Conservation (phyloP, 2,888 invertebrate species). For the Smittia aterrima region DNA sequence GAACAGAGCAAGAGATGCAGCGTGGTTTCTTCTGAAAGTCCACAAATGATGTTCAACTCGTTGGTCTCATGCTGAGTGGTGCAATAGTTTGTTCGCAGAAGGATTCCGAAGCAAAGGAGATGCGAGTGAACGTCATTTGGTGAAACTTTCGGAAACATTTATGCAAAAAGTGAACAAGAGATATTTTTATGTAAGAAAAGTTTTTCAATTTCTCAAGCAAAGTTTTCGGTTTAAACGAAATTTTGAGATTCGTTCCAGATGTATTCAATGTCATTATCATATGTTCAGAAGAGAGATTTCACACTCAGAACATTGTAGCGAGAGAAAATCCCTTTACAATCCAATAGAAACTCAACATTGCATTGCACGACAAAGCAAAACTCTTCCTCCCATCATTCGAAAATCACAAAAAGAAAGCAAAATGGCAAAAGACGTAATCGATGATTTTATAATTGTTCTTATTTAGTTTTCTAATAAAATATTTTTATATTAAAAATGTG, state of each 20-base stretch:
- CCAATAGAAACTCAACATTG: too few relatives aligned
- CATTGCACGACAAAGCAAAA: too few relatives aligned
- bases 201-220: slow-evolving; percentile 4
- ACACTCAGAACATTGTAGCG: too few relatives aligned
- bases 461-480: neutral
- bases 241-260: neutral
- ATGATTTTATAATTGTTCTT: neutral
- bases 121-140: neutral
- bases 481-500: slow-evolving; percentile 14
- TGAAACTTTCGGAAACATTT: neutral
- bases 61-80: neutral
- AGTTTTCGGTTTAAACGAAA: neutral
- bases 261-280: neutral
- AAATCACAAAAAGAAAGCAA: too few relatives aligned
- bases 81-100: neutral
- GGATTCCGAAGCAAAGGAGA: neutral
- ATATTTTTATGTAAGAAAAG: neutral
- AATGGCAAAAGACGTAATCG: too few relatives aligned
- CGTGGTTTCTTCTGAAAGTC: neutral
- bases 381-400: too few relatives aligned
- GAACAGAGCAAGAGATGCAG: neutral
- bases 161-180: neutral
- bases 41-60: neutral
- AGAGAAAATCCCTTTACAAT: too few relatives aligned
- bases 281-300: neutral